These are phyloP conservation scores for Thelaira solivaga DNA, from an alignment of 2,888 invertebrate genomes.

Conservation along the genomic window DNA sequence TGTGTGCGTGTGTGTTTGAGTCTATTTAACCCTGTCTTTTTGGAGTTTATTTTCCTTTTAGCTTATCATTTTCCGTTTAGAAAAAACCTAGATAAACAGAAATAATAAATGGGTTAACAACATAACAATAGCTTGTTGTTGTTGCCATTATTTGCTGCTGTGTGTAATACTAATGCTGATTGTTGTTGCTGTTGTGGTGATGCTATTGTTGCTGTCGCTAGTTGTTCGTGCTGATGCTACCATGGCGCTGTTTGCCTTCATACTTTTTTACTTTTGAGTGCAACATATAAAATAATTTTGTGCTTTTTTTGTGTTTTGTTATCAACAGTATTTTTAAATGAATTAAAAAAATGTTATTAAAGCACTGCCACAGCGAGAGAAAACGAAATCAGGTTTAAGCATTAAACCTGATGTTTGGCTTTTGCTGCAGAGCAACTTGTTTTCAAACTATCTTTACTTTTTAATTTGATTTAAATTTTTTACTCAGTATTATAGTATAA, in stretches of 20 bases:
- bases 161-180: too few species aligned
- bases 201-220: slow-evolving; percentile 7
- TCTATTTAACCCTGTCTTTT: slow-evolving; percentile 13
- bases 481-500: too few species aligned
- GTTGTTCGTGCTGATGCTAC: slow-evolving; percentile 24
- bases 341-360: neutral
- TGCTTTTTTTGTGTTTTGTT: slow-evolving; percentile 19
- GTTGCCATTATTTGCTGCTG: too few species aligned
- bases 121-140: slow-evolving; percentile 31
- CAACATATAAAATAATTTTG: neutral
- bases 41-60: neutral
- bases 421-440: too few species aligned
- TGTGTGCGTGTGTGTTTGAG: neutral
- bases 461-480: too few species aligned
- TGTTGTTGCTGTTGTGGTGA: slow-evolving; percentile 6
- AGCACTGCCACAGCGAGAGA: neutral
- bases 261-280: neutral
- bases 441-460: too few species aligned
- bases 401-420: neutral
- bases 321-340: slow-evolving; percentile 40
- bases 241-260: slow-evolving; percentile 17
- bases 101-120: slow-evolving; percentile 50
- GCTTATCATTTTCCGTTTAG: neutral
- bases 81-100: slow-evolving; percentile 40
- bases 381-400: neutral